phyloP scores from a whole-genome alignment of 2,888 invertebrate genomes.

The Melolontha melolontha region DNA sequence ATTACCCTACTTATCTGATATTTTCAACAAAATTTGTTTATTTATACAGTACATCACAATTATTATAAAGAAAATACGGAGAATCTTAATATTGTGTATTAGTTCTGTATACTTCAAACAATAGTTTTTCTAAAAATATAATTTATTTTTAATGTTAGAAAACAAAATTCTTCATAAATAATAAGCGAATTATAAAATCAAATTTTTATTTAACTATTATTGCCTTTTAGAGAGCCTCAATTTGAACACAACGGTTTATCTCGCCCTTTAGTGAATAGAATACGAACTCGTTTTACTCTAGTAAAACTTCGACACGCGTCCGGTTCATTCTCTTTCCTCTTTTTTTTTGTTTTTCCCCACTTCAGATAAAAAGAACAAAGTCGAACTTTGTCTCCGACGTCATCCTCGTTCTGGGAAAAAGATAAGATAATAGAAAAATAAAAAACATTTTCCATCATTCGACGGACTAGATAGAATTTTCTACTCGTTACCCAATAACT shows the following conservation, averaged over 20 bases:
- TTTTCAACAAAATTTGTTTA: no score
- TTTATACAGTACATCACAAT: no score
- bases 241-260: constrained; percentile 6
- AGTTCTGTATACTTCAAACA: no score
- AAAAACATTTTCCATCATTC: constrained; percentile 29
- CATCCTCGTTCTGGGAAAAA: constrained; percentile 5
- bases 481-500: constrained; percentile 33
- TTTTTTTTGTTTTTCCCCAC: not conserved
- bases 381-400: constrained; percentile 7
- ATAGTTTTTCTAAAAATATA: no score
- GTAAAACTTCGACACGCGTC: constrained; percentile 1
- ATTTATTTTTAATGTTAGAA: no score
- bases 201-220: no score
- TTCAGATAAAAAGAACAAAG: constrained; percentile 4
- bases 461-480: constrained; percentile 20
- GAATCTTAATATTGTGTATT: no score
- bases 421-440: constrained; percentile 33
- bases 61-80: no score
- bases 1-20: no score
- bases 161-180: no score
- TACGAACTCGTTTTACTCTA: not conserved
- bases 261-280: constrained; percentile 6
- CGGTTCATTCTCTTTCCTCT: not conserved
- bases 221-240: not conserved
- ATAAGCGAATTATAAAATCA: no score